Base-by-base conservation (phyloP, 2,113 vertebrate genomes). In the Phylloscopus trochilus region DNA sequence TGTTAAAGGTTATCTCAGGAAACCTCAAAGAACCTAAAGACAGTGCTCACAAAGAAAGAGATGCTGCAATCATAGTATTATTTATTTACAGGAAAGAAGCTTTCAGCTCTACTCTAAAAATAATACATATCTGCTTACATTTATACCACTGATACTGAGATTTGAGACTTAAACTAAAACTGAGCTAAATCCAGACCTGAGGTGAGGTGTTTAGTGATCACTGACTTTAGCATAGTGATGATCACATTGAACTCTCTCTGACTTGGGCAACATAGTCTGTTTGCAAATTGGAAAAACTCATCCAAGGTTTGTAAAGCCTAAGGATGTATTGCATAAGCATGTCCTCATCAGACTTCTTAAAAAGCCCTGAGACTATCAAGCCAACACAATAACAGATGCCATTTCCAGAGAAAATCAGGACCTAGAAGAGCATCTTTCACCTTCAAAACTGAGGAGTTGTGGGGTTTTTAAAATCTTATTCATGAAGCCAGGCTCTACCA, bases 21-120 rank as follows among this genome's bases (percentile, higher is more conserved):
- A 63, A 55, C 80, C 28, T 20, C 47, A 17, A 90, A 75, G 44
- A 60, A 78, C 24, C 47, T 51, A 63, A 83, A 81, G 77, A 78
- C 2, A 79, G 68, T 67, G 22, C 68, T 68, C 80, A 87, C 66
- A 87, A 75, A 83, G 60, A 72, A 89, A 81, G 44, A 89, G 49
- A n/a, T 78, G 68, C 27, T 93, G 87, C 81, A 95, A 30, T 51
- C 51, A 64, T 73, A 62, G 44, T 92, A 85, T 31, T 89, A 16
- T 93, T 95, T 95, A 95, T 95, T 96, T 79, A 73, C 44, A 76
- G 55, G 70, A 91, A 89, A 75, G 22, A 79, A 62, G 81, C 89
- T 75, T 89, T 78, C 47, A 83, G 53, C 49, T 86, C 49, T 96
- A 73, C n/a, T 87, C 39, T 75, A 89, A 91, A 73, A 83, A 67